A percentile compares a stretch with the other conserved stretches of the same genome.
These are phyloP conservation scores for Mustela nigripes DNA, from an alignment of 2,113 vertebrate species.

Conservation along the genomic window DNA sequence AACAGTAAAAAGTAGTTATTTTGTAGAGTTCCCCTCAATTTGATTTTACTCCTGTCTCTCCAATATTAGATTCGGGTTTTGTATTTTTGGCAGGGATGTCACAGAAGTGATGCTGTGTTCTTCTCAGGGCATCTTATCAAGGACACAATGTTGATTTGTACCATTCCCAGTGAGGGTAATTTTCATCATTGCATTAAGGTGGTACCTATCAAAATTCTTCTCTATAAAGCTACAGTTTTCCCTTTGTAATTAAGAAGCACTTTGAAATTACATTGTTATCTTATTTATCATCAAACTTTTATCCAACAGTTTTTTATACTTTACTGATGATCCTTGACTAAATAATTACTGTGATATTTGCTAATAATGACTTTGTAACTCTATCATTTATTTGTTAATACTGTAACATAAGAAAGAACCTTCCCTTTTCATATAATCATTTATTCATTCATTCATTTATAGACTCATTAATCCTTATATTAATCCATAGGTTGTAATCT, in stretches of 20 bases:
- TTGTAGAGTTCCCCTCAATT: constrained; percentile 23
- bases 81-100: neutral
- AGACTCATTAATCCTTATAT: neutral
- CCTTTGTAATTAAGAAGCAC: neutral
- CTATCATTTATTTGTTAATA: neutral
- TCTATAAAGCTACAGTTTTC: neutral
- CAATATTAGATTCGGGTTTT: constrained; percentile 18
- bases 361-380: neutral
- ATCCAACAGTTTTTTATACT: neutral
- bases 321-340: neutral
- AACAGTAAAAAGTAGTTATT: constrained; percentile 27
- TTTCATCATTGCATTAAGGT: neutral
- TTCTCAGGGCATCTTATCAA: neutral
- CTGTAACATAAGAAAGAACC: neutral
- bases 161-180: neutral
- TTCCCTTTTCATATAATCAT: neutral
- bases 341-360: constrained; percentile 33
- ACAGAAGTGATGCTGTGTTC: neutral
- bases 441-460: neutral
- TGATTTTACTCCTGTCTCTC: neutral
- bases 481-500: neutral
- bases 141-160: neutral
- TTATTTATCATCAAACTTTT: neutral
- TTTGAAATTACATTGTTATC: neutral
- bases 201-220: neutral